These are phyloP conservation scores for Crocidura indochinensis DNA, from an alignment of 2,797 vertebrate genomes.

Conservation along the genomic window DNA sequence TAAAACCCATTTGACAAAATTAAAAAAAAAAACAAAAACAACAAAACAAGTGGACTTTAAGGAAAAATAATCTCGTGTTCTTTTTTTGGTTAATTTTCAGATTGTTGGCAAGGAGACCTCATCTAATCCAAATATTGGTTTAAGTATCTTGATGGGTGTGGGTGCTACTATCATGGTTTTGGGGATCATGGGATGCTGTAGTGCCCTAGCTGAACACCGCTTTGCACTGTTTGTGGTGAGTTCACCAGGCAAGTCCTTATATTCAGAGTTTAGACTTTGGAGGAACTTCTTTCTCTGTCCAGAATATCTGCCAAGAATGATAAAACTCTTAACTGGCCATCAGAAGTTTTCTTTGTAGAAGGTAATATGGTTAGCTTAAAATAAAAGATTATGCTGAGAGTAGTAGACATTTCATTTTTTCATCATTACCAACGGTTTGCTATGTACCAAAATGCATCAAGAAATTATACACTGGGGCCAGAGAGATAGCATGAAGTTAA, in stretches of 20 bases:
- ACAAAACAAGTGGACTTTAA: constrained; percentile 7
- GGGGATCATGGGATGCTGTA: constrained; percentile 96
- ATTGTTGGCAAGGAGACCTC: background rate
- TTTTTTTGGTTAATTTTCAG: constrained; percentile 82
- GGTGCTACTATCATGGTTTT: constrained; percentile 94
- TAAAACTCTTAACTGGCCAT: background rate
- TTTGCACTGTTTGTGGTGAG: constrained; percentile 94
- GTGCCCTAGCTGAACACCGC: constrained; percentile 93
- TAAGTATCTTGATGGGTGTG: constrained; percentile 92
- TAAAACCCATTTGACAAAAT: too few relatives aligned
- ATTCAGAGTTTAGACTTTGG: background rate
- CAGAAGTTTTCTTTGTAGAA: constrained; percentile 29
- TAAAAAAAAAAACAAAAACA: too few relatives aligned
- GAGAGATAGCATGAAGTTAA: too few relatives aligned
- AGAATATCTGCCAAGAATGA: background rate
- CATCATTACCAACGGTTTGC: background rate
- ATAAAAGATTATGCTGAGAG: background rate
- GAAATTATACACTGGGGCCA: background rate
- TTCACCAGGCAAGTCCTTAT: constrained; percentile 23
- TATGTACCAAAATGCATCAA: background rate
- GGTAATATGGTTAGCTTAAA: background rate
- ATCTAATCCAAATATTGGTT: background rate
- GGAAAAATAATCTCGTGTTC: constrained; percentile 28
- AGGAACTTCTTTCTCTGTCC: background rate
- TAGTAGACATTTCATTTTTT: constrained; percentile 4